Evolutionary conservation across 2,113 vertebrate genomes (phyloP).

Genomic region (Crotalus horridus): DNA sequence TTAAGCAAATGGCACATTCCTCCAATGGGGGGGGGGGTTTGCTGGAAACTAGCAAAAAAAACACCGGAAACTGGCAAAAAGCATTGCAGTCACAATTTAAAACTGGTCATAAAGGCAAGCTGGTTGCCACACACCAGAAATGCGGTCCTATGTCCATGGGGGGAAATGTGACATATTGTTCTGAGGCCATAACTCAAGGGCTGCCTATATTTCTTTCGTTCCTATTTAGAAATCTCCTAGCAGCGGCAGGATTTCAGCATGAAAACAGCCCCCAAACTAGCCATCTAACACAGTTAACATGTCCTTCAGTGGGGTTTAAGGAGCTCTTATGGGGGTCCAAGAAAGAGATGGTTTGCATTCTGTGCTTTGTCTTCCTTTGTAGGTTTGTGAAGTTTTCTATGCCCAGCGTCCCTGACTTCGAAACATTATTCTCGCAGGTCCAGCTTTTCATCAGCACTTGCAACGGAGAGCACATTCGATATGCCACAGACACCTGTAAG

Average conservation of each 20-base stretch:
- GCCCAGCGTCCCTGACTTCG: constrained; percentile 99
- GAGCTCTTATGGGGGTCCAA: background rate
- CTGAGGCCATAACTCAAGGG: background rate
- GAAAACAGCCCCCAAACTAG: background rate
- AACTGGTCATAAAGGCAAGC: background rate
- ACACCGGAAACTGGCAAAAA: background rate
- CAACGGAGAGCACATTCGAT: constrained; percentile 98
- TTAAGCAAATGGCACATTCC: background rate
- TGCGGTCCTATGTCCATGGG: background rate
- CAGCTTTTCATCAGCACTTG: constrained; percentile 99
- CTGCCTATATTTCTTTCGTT: background rate
- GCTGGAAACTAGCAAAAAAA: background rate
- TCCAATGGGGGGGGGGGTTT: background rate
- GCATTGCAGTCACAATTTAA: background rate
- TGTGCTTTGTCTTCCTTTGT: constrained; percentile 39
- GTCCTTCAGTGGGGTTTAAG: background rate
- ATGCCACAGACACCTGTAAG: constrained; percentile 99
- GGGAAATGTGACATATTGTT: background rate
- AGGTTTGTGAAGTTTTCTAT: constrained; percentile 99
- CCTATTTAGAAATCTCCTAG: background rate
- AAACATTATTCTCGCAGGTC: constrained; percentile 97
- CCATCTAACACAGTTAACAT: background rate
- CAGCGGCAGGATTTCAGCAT: background rate
- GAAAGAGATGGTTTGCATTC: background rate
- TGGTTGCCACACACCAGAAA: background rate